phyloP scores from a whole-genome alignment of 2,113 vertebrate genomes.

The Canis aureus region DNA sequence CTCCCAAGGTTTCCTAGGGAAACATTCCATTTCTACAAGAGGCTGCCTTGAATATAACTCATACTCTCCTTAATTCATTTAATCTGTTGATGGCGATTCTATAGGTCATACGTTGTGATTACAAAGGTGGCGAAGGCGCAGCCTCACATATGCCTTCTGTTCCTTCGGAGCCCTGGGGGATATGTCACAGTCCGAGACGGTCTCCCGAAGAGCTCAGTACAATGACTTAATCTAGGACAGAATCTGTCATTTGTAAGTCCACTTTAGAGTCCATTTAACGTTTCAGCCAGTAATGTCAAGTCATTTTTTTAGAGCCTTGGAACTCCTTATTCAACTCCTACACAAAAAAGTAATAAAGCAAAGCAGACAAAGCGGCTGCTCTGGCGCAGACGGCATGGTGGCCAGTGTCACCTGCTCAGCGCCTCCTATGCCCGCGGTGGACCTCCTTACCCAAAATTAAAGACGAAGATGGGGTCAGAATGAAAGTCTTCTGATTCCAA shows the following conservation, averaged over 20 bases:
- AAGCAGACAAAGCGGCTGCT: background rate
- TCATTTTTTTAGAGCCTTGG: background rate
- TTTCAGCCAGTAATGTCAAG: background rate
- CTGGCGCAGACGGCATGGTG: fast-evolving
- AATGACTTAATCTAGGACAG: background rate
- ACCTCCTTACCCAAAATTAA: background rate
- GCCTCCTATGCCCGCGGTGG: fast-evolving
- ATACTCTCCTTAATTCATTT: background rate
- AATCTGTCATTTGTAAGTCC: background rate
- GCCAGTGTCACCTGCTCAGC: fast-evolving
- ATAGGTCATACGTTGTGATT: background rate
- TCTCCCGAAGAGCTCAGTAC: background rate
- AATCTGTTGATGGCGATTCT: background rate
- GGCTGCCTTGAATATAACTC: background rate
- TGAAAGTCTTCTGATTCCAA: background rate
- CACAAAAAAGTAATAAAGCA: background rate
- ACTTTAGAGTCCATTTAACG: background rate
- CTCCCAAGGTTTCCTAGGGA: background rate
- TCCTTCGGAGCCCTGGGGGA: background rate
- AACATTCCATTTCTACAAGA: background rate
- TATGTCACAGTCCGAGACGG: background rate
- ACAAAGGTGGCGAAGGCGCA: background rate
- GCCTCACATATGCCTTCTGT: background rate
- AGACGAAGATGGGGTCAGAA: background rate
- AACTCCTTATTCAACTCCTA: background rate